Evolutionary conservation across 2,113 vertebrate species (phyloP).

Genomic region (Zosterops japonicus): DNA sequence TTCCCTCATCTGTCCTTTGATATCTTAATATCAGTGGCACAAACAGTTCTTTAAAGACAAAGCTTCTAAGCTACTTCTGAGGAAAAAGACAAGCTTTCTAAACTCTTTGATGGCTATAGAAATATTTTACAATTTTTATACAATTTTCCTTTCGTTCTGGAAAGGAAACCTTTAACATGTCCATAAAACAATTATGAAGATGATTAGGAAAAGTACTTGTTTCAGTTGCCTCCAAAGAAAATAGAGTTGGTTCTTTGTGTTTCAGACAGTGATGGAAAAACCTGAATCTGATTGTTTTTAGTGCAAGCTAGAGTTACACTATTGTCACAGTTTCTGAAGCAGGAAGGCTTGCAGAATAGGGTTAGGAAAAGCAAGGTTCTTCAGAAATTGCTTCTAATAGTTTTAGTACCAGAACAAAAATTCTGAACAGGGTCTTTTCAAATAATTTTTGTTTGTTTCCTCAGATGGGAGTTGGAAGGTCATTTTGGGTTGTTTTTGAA

Average conservation of each 20-base stretch:
- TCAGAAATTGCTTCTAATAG: neutral
- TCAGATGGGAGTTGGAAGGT: neutral
- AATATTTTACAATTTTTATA: conserved; percentile 47
- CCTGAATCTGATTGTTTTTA: conserved; percentile 36
- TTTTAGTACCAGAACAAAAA: neutral
- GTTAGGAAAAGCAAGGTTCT: neutral
- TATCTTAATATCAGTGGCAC: conserved; percentile 5
- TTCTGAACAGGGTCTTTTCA: neutral
- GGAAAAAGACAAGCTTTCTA: conserved; percentile 11
- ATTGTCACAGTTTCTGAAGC: conserved; percentile 39
- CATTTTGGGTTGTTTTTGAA: neutral
- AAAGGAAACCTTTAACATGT: conserved; percentile 49
- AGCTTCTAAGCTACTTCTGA: conserved; percentile 62
- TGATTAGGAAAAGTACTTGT: conserved; percentile 47
- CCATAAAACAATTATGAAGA: conserved; percentile 41
- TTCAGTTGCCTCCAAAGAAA: conserved; percentile 67
- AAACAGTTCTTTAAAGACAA: conserved; percentile 44
- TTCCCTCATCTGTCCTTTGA: conserved; percentile 44
- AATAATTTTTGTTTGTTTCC: neutral
- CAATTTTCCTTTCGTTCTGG: neutral
- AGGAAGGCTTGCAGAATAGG: conserved; percentile 31
- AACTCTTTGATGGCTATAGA: conserved; percentile 59
- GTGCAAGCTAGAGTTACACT: neutral
- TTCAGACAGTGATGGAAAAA: conserved; percentile 42
- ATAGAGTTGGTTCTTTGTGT: conserved; percentile 56